A percentile compares a stretch with the other conserved stretches of the same genome.
phyloP scores from a whole-genome alignment of 2,888 invertebrate species.

The Molorchus minor region DNA sequence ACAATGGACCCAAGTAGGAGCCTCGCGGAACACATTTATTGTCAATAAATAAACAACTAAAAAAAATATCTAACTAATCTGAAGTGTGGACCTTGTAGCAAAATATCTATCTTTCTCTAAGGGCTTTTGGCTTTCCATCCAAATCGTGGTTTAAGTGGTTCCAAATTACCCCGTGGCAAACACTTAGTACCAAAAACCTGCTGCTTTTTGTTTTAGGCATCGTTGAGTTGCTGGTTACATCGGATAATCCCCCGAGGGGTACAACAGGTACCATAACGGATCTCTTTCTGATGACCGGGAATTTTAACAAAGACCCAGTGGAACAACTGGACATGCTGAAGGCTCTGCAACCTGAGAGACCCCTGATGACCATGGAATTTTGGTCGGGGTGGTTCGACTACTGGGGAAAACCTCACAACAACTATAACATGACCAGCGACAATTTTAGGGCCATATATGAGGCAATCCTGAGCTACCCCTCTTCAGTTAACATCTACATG shows the following conservation, averaged over 20 bases:
- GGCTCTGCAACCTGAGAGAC: conserved; percentile 62
- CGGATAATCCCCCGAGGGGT: conserved; percentile 59
- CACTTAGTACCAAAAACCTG: too few relatives aligned
- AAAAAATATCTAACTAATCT: too few relatives aligned
- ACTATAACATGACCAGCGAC: conserved; percentile 32
- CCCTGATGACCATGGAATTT: conserved; percentile 67
- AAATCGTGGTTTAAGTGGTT: too few relatives aligned
- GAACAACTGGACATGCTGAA: conserved; percentile 60
- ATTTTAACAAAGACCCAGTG: conserved; percentile 62
- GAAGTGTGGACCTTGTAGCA: too few relatives aligned
- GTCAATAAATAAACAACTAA: too few relatives aligned
- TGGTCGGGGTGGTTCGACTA: conserved; percentile 71
- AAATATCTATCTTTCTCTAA: too few relatives aligned
- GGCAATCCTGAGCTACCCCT: conserved; percentile 55
- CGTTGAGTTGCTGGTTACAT: conserved; percentile 65
- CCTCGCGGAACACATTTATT: too few relatives aligned
- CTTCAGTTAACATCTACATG: conserved; percentile 89
- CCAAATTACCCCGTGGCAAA: too few relatives aligned
- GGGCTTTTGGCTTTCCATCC: too few relatives aligned
- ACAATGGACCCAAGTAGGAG: too few relatives aligned
- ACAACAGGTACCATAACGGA: conserved; percentile 49
- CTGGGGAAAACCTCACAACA: conserved; percentile 60
- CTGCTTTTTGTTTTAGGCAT: conserved; percentile 49
- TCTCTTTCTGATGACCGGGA: conserved; percentile 64
- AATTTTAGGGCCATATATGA: conserved; percentile 44